Evolutionary conservation across 1,140 invertebrate species (phyloP).

Genomic region (Lerema accius): DNA sequence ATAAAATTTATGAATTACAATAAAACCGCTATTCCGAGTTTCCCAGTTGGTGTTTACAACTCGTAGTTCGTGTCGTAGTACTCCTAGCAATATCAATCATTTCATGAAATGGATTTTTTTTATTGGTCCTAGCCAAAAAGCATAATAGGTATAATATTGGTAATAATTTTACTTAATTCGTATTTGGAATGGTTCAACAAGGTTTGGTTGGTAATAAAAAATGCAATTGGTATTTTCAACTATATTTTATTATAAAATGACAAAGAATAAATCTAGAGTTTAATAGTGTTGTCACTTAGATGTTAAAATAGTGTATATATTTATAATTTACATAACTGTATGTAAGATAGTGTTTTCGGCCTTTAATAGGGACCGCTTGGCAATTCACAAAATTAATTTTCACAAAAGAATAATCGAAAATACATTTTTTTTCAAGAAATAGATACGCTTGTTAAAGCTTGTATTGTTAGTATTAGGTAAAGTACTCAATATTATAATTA

Average conservation of each 20-base stretch:
- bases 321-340: conserved; percentile 73
- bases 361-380: conserved; percentile 44
- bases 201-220: conserved; percentile 26
- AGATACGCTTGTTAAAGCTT: conserved; percentile 70
- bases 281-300: conserved; percentile 78
- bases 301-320: conserved; percentile 75
- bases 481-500: conserved; percentile 57
- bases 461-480: conserved; percentile 50
- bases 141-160: conserved; percentile 4
- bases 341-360: conserved; percentile 55
- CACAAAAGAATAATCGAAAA: conserved; percentile 66
- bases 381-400: conserved; percentile 65
- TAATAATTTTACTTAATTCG: too few species aligned
- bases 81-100: too few species aligned
- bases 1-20: too few species aligned
- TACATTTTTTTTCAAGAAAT: conserved; percentile 57
- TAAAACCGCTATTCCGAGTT: too few species aligned
- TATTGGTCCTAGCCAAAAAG: too few species aligned
- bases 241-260: conserved; percentile 82
- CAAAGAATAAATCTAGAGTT: conserved; percentile 82
- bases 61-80: too few species aligned
- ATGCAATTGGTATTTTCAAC: conserved; percentile 62
- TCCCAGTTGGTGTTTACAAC: too few species aligned
- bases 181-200: neutral
- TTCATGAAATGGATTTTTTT: too few species aligned